These are phyloP conservation scores for Labroides dimidiatus DNA, from an alignment of 2,797 vertebrate genomes.

Conservation along the genomic window DNA sequence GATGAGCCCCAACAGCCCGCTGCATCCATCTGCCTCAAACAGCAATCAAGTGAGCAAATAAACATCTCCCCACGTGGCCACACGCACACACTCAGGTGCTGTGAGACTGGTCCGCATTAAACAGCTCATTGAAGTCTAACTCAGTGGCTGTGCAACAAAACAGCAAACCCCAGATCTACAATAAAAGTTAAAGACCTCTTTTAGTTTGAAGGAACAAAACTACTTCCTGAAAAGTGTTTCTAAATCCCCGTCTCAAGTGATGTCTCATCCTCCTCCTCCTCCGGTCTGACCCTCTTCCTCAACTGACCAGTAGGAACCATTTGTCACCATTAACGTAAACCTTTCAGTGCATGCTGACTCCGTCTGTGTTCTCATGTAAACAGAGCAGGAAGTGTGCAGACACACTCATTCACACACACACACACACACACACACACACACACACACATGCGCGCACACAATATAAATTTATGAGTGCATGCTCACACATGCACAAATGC, in stretches of 20 bases:
- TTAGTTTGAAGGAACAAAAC: constrained; percentile 12
- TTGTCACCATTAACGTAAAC: constrained; percentile 59
- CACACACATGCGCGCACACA: constrained; percentile 13
- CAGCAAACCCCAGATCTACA: constrained; percentile 14
- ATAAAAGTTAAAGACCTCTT: constrained; percentile 14
- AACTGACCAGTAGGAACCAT: constrained; percentile 50
- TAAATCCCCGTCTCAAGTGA: constrained; percentile 19
- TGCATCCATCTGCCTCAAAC: constrained; percentile 60
- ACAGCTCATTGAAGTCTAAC: constrained; percentile 27
- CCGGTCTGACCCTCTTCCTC: constrained; percentile 41
- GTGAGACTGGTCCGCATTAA: constrained; percentile 5
- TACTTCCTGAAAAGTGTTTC: constrained; percentile 10
- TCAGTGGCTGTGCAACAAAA: constrained; percentile 4
- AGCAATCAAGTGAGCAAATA: constrained; percentile 66
- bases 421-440: too few species aligned
- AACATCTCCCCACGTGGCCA: constrained; percentile 45
- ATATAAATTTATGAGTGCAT: constrained; percentile 26
- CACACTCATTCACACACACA: constrained; percentile 17
- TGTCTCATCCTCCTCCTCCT: constrained; percentile 14
- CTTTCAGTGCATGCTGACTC: constrained; percentile 49
- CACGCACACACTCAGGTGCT: constrained; percentile 17
- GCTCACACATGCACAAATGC: constrained; percentile 22
- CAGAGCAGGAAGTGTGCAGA: constrained; percentile 37
- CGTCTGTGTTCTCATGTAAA: constrained; percentile 43
- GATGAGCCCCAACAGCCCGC: constrained; percentile 72